Percentiles rank a stretch among this genome's conserved stretches.
phyloP scores from a whole-genome alignment of 2,888 invertebrate species.

The Pseudanteris insignis region DNA sequence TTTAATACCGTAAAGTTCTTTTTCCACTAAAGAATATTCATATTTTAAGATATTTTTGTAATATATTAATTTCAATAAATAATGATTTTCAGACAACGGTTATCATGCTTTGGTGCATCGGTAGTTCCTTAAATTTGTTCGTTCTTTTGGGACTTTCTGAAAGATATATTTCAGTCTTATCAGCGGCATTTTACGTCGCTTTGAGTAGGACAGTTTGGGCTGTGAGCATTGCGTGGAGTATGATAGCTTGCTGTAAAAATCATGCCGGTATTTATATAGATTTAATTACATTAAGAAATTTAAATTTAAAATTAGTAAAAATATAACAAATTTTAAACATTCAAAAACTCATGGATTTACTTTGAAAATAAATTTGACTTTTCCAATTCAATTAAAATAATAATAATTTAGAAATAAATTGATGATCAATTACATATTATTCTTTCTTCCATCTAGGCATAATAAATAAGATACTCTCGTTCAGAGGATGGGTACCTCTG shows the following conservation, averaged over 20 bases:
- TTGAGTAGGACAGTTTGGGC: constrained; percentile 69
- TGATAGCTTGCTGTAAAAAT: constrained; percentile 70
- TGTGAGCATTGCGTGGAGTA: constrained; percentile 70
- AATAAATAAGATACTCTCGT: constrained; percentile 63
- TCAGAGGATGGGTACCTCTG: constrained; percentile 61
- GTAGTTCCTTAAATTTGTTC: constrained; percentile 63
- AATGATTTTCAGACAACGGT: constrained; percentile 52
- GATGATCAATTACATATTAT: no score
- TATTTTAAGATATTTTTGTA: no score
- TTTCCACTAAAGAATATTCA: no score
- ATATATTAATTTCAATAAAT: no score
- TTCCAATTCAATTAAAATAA: no score
- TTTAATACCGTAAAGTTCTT: no score
- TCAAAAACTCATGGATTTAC: background rate
- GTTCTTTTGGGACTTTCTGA: constrained; percentile 66
- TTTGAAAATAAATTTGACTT: no score
- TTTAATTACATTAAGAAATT: no score
- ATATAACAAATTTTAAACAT: background rate
- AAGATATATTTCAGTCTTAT: constrained; percentile 65
- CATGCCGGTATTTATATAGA: constrained; percentile 67
- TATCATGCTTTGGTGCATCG: constrained; percentile 61
- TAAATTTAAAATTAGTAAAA: background rate
- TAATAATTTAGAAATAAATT: no score
- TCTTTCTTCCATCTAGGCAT: no score
- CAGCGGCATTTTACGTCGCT: constrained; percentile 68